Percentiles rank a stretch among this genome's conserved stretches.
Conservation (phyloP, 2,113 vertebrate species). For the Bufo gargarizans region DNA sequence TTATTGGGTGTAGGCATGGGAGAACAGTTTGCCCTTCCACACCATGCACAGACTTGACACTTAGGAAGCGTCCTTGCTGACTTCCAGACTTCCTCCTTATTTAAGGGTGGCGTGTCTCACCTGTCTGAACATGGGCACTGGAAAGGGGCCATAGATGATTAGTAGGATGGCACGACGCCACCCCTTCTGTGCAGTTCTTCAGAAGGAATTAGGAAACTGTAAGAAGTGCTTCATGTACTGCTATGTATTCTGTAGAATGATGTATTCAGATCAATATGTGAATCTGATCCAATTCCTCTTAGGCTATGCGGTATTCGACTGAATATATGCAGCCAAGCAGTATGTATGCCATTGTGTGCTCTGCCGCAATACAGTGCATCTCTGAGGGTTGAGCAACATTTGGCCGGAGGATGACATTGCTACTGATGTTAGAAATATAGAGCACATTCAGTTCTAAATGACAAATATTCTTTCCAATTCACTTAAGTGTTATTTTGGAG, state of each 20-base stretch:
- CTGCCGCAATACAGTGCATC: background rate
- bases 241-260: conserved; percentile 1
- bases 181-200: conserved; percentile 6
- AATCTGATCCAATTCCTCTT: background rate
- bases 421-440: background rate
- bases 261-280: conserved; percentile 3
- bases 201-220: background rate
- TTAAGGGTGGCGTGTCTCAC: background rate
- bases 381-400: background rate
- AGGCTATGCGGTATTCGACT: background rate
- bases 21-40: background rate
- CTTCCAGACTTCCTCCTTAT: background rate
- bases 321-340: background rate
- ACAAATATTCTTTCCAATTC: background rate
- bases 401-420: background rate
- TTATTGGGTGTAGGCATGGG: conserved; percentile 23
- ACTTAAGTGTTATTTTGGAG: background rate
- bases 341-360: background rate
- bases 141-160: background rate
- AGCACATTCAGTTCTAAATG: background rate
- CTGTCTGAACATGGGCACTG: background rate
- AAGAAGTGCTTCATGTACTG: background rate
- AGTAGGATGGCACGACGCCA: conserved; percentile 10
- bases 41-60: background rate
- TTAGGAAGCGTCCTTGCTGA: background rate